A percentile compares a stretch with the other conserved stretches of the same genome.
phyloP scores from a whole-genome alignment of 2,797 vertebrate species.

The Peromyscus nudipes region DNA sequence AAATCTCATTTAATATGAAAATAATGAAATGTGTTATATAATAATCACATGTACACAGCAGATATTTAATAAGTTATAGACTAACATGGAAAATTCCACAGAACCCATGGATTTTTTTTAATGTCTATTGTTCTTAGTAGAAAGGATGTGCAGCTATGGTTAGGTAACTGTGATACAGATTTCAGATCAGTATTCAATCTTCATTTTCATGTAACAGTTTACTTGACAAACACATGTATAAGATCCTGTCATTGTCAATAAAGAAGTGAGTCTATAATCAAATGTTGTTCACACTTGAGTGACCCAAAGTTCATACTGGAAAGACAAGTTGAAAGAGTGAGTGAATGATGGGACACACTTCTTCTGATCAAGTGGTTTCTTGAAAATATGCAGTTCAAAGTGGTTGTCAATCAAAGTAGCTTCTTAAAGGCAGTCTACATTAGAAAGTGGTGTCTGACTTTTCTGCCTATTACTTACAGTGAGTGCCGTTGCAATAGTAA shows the following conservation, averaged over 20 bases:
- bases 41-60: neutral
- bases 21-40: constrained; percentile 4
- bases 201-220: constrained; percentile 56
- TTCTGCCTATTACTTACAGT: neutral
- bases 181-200: constrained; percentile 60
- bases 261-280: constrained; percentile 60
- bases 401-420: constrained; percentile 22
- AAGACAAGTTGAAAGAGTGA: constrained; percentile 62
- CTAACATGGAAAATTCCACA: neutral
- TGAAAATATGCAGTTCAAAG: neutral
- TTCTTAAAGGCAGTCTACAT: neutral
- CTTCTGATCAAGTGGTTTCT: constrained; percentile 41
- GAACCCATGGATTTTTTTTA: neutral
- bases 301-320: constrained; percentile 34
- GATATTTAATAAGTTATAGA: constrained; percentile 19
- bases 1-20: constrained; percentile 52
- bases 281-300: constrained; percentile 60
- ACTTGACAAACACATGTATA: constrained; percentile 63
- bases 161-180: neutral
- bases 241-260: constrained; percentile 56
- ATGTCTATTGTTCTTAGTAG: neutral
- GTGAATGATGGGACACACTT: constrained; percentile 46
- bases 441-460: neutral
- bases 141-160: neutral
- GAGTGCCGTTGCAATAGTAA: neutral